Percentiles rank a stretch among this genome's conserved stretches.
These are phyloP conservation scores for Steinernema feltiae DNA, from an alignment of 1,140 invertebrate species.

Conservation along the genomic window DNA sequence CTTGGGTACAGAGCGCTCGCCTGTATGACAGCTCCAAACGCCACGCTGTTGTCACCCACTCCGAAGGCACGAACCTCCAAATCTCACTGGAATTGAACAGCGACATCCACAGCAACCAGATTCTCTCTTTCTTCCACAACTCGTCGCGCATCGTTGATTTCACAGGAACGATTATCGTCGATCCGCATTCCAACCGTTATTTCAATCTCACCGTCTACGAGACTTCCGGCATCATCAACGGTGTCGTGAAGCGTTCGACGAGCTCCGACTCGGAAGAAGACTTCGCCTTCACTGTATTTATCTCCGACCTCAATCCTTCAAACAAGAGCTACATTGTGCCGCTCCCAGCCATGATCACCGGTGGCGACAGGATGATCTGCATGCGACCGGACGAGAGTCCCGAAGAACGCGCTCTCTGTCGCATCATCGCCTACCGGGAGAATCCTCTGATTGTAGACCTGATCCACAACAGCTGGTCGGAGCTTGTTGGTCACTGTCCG, in stretches of 20 bases:
- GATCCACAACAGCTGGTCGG: constrained; percentile 24
- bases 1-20: constrained; percentile 40
- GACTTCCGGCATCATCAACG: constrained; percentile 35
- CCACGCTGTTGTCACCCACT: constrained; percentile 32
- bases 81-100: constrained; percentile 22
- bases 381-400: constrained; percentile 31
- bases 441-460: constrained; percentile 32
- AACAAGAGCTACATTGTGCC: constrained; percentile 34
- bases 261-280: constrained; percentile 23
- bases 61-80: constrained; percentile 34
- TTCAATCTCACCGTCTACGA: constrained; percentile 34
- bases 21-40: constrained; percentile 26
- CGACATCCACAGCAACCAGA: background rate
- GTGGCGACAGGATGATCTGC: constrained; percentile 31
- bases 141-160: constrained; percentile 28
- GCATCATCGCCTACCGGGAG: constrained; percentile 29
- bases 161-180: constrained; percentile 32
- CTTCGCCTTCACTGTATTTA: constrained; percentile 27
- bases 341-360: constrained; percentile 31
- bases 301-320: constrained; percentile 26
- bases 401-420: constrained; percentile 21
- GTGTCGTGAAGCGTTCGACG: constrained; percentile 31
- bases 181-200: constrained; percentile 29
- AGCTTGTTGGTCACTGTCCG: constrained; percentile 28
- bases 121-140: constrained; percentile 31